These are phyloP conservation scores for Naja naja DNA, from an alignment of 2,113 vertebrate genomes.

Conservation along the genomic window DNA sequence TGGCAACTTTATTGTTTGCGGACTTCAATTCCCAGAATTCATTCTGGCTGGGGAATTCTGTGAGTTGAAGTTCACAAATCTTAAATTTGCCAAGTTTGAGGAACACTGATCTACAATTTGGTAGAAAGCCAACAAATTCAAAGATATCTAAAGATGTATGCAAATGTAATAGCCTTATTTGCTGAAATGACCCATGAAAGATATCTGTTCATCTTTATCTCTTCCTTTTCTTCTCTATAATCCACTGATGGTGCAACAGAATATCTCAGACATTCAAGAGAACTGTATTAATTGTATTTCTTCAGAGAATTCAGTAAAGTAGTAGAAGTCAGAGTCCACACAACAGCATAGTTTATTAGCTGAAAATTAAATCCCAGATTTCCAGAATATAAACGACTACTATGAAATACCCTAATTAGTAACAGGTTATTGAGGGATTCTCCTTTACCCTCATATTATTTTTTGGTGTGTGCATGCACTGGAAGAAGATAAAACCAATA, in stretches of 20 bases:
- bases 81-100: background rate
- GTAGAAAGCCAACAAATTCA: background rate
- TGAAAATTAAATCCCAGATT: slow-evolving; percentile 40
- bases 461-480: background rate
- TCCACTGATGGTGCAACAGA: background rate
- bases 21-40: background rate
- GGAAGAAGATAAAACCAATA: slow-evolving; percentile 27
- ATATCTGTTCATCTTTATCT: background rate
- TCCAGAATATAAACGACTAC: slow-evolving; percentile 17
- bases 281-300: background rate
- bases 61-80: background rate
- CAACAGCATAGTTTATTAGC: slow-evolving; percentile 45
- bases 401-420: slow-evolving; percentile 6
- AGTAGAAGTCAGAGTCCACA: slow-evolving; percentile 19
- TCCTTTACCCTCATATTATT: slow-evolving; percentile 7
- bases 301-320: slow-evolving; percentile 2
- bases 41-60: background rate
- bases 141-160: background rate
- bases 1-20: background rate
- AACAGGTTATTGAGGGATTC: background rate
- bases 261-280: background rate
- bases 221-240: background rate
- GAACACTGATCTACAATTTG: background rate
- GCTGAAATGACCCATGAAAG: background rate
- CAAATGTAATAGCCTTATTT: background rate